Evolutionary conservation across 2,888 invertebrate genomes (phyloP).

Genomic region (Tetranychus piercei): DNA sequence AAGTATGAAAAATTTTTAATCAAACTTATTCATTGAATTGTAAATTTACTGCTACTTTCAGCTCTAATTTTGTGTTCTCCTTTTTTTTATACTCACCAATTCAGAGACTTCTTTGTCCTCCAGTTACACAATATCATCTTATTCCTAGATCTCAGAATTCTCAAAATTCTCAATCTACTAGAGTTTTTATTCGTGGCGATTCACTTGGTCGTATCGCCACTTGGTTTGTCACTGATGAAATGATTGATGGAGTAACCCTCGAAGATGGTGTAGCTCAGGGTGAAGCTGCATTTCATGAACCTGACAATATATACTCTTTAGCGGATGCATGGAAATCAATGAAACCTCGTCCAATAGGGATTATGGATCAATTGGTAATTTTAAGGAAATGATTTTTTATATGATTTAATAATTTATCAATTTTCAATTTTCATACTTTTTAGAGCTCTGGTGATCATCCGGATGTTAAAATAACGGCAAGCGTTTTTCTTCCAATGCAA

Average conservation of each 20-base stretch:
- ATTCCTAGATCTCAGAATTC: slow-evolving; percentile 36
- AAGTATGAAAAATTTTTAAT: slow-evolving; percentile 21
- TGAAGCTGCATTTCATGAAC: slow-evolving; percentile 41
- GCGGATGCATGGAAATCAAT: slow-evolving; percentile 70
- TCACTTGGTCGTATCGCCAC: slow-evolving; percentile 71
- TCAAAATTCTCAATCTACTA: slow-evolving; percentile 30
- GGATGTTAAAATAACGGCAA: slow-evolving; percentile 61
- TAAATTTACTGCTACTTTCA: neutral
- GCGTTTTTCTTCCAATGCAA: slow-evolving; percentile 80
- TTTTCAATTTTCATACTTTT: neutral
- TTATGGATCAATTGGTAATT: slow-evolving; percentile 50
- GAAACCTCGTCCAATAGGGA: slow-evolving; percentile 71
- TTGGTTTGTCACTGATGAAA: slow-evolving; percentile 63
- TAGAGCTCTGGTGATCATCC: slow-evolving; percentile 20
- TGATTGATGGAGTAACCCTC: neutral
- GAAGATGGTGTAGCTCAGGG: slow-evolving; percentile 41
- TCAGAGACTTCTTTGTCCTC: slow-evolving; percentile 40
- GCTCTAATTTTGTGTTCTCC: neutral
- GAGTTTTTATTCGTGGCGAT: slow-evolving; percentile 65
- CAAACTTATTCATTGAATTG: neutral
- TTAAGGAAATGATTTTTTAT: neutral
- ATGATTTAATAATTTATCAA: neutral
- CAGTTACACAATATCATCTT: slow-evolving; percentile 56
- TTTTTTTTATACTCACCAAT: neutral
- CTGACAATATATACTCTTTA: slow-evolving; percentile 33